phyloP scores from a whole-genome alignment of 2,888 invertebrate species.

The Spilosoma lubricipeda region DNA sequence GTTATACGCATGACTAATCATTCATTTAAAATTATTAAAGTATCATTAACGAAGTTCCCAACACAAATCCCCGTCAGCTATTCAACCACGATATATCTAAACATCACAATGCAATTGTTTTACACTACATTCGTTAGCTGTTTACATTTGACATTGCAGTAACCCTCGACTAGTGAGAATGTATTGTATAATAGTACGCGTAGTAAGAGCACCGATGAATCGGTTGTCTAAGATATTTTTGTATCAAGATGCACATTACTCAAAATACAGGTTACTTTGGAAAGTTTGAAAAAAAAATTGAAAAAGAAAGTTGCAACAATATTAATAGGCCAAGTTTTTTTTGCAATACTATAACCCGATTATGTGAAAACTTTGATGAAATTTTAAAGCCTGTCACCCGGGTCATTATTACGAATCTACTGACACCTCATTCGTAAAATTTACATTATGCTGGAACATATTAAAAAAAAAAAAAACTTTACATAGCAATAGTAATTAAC shows the following conservation, averaged over 20 bases:
- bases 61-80: constrained; percentile 15
- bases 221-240: neutral
- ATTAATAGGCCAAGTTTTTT: too few species aligned
- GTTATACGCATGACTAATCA: neutral
- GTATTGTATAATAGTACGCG: constrained; percentile 54
- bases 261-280: neutral
- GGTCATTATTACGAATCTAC: too few species aligned
- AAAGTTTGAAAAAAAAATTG: neutral
- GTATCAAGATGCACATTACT: neutral
- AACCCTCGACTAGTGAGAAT: constrained; percentile 25
- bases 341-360: too few species aligned
- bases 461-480: too few species aligned
- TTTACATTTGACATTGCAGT: constrained; percentile 24
- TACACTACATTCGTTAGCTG: constrained; percentile 20
- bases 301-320: too few species aligned
- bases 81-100: constrained; percentile 30
- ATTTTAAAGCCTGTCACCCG: too few species aligned
- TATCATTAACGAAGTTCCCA: constrained; percentile 20
- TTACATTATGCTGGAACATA: too few species aligned
- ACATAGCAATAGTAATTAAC: too few species aligned
- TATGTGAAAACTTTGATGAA: too few species aligned
- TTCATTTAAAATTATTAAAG: too few species aligned
- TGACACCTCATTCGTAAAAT: too few species aligned
- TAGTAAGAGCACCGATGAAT: constrained; percentile 26
- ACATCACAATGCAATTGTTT: constrained; percentile 33